phyloP scores from a whole-genome alignment of 2,113 vertebrate species.

The Oreochromis aureus region DNA sequence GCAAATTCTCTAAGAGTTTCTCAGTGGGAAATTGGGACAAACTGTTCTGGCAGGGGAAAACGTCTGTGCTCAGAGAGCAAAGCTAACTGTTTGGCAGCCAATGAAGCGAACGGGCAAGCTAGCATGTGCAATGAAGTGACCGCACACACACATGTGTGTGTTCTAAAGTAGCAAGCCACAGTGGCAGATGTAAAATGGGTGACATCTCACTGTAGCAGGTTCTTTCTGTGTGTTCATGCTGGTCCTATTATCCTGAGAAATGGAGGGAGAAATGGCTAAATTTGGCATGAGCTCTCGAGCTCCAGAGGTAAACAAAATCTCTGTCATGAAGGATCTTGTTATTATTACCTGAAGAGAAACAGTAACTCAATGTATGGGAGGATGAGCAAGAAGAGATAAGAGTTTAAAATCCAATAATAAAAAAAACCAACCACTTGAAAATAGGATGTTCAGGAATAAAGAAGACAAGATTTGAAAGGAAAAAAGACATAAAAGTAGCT shows the following conservation, averaged over 20 bases:
- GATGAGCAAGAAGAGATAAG: neutral
- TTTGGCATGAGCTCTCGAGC: neutral
- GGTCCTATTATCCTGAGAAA: constrained; percentile 14
- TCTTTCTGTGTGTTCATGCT: neutral
- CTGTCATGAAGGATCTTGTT: neutral
- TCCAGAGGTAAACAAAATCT: constrained; percentile 4
- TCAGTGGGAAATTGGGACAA: constrained; percentile 57
- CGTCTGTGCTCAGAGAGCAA: constrained; percentile 53
- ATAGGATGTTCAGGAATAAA: constrained; percentile 17
- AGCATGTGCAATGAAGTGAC: constrained; percentile 20
- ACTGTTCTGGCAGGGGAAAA: constrained; percentile 54
- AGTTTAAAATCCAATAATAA: neutral
- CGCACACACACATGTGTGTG: neutral
- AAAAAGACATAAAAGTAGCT: neutral
- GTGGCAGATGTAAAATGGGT: constrained; percentile 33
- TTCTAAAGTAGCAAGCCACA: constrained; percentile 20
- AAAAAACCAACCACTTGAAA: neutral
- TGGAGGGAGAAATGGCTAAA: neutral
- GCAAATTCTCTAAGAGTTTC: constrained; percentile 31
- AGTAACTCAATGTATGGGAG: neutral
- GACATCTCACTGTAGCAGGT: constrained; percentile 23
- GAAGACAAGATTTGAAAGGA: neutral
- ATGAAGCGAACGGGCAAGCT: constrained; percentile 9
- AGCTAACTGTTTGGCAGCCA: constrained; percentile 59
- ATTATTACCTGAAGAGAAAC: constrained; percentile 3